Base-by-base conservation (phyloP, 2,113 vertebrate species). In the Laticauda laticaudata region DNA sequence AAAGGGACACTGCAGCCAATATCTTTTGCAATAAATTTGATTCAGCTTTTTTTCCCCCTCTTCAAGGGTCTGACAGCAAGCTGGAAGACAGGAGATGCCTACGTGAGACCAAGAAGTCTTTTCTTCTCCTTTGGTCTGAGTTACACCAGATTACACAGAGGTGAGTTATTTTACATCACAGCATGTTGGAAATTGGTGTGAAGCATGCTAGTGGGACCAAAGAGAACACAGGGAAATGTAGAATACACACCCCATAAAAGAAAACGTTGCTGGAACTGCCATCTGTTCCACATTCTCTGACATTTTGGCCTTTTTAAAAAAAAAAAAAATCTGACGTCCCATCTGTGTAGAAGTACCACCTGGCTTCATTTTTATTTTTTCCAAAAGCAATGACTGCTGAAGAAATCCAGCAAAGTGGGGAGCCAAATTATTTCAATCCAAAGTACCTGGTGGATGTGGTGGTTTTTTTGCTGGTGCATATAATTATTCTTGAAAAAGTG, bases 11-110 rank as follows among this genome's bases (percentile, higher is more conserved):
- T n/a, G 91, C 29, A 81, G 90, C 91, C 45, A 57, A 86, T 89
- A 92, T 92, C 86, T 90, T 90, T 0, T 12, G 93, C 96, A 85
- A 48, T 91, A 94, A 94, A 87, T 91, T 91, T 26, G 87, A 91
- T 93, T 90, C 92, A 48, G 93, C 85, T 87, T 21, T 91, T 53
- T 56, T 21, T 56, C 6, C 21, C 2, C 0, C 1, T 18, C 5
- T 56, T 24, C 21, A 24, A 51, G 43, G 34, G 0, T 48, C 24
- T 92, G 93, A 90, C 86, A 34, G 94, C 0, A 92, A 92, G 91
- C 75, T 48, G 48, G 89, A 88, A 94, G 92, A 93, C 91, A 93
- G 93, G 54, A 1, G 51, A 75, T 64, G 89, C 23, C 57, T 0
- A 89, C 5, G 0, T 0, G 87, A 61, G 51, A 0, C 6, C 29